These are phyloP conservation scores for Andrena bucephala DNA, from an alignment of 2,888 invertebrate species.

Conservation along the genomic window DNA sequence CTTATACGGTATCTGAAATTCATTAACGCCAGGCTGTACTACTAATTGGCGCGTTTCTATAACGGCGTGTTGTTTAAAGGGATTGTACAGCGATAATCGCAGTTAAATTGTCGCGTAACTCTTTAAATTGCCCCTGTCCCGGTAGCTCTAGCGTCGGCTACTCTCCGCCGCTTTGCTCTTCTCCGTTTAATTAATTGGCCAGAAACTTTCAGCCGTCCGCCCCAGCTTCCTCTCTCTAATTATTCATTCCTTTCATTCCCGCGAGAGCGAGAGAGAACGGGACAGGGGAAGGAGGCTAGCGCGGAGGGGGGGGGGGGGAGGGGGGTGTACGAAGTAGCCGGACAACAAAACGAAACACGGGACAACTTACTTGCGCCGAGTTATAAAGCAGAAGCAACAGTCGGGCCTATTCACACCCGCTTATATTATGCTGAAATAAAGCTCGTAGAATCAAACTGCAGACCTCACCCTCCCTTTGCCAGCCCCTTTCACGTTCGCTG, in stretches of 20 bases:
- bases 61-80: conserved; percentile 66
- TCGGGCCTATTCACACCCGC: conserved; percentile 77
- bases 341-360: conserved; percentile 77
- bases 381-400: conserved; percentile 78
- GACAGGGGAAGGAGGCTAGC: neutral
- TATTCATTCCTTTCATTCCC: conserved; percentile 74
- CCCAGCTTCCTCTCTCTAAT: conserved; percentile 70
- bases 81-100: conserved; percentile 70
- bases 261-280: conserved; percentile 31
- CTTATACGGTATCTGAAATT: conserved; percentile 50
- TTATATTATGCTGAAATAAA: conserved; percentile 79
- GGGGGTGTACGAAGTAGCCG: conserved; percentile 27
- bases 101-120: conserved; percentile 71
- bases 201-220: conserved; percentile 72
- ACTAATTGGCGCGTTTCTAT: conserved; percentile 65
- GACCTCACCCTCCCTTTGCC: conserved; percentile 14
- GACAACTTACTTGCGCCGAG: conserved; percentile 76
- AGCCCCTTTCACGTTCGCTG: conserved; percentile 21
- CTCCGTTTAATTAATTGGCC: conserved; percentile 76
- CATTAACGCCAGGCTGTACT: conserved; percentile 49
- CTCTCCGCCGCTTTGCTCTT: conserved; percentile 54
- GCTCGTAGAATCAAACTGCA: conserved; percentile 74
- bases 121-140: conserved; percentile 66
- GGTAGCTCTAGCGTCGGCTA: conserved; percentile 57
- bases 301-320: conserved; percentile 5